These are phyloP conservation scores for Platycnemis pennipes DNA, from an alignment of 2,888 invertebrate species.

Conservation along the genomic window DNA sequence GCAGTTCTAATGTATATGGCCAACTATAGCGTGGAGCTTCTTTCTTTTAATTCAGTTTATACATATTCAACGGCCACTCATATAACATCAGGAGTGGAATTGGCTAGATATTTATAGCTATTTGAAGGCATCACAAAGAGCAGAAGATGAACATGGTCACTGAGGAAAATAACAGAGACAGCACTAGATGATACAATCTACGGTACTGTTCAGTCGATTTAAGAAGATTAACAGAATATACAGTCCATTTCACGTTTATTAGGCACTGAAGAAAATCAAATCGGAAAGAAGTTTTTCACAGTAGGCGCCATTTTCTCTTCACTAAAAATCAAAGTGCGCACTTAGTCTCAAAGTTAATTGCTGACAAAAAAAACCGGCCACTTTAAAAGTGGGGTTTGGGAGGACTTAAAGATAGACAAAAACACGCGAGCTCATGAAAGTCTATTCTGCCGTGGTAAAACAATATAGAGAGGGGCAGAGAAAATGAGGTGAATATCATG, in stretches of 20 bases:
- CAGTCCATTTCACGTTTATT: not conserved
- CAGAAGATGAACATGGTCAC: no score
- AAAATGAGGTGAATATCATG: no score
- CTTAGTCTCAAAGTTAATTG: no score
- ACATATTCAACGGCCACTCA: no score
- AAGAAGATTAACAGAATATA: not conserved
- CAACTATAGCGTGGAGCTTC: no score
- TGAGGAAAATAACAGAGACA: no score
- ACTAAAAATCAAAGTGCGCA: not conserved
- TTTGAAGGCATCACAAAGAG: no score
- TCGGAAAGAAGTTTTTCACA: not conserved
- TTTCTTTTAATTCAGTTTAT: no score
- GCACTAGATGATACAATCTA: not conserved
- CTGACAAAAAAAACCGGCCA: no score
- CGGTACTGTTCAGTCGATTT: not conserved
- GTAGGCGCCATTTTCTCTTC: not conserved
- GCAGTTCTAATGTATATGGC: no score
- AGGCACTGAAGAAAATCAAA: not conserved
- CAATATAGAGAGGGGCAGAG: not conserved
- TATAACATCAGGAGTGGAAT: no score
- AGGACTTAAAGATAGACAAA: not conserved
- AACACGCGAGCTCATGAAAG: not conserved
- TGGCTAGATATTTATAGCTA: no score
- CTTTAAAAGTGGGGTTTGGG: not conserved
- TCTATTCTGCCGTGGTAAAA: not conserved